Percentiles rank a stretch among this genome's conserved stretches.
These are phyloP conservation scores for Atlantisia rogersi DNA, from an alignment of 2,113 vertebrate genomes.

Conservation along the genomic window DNA sequence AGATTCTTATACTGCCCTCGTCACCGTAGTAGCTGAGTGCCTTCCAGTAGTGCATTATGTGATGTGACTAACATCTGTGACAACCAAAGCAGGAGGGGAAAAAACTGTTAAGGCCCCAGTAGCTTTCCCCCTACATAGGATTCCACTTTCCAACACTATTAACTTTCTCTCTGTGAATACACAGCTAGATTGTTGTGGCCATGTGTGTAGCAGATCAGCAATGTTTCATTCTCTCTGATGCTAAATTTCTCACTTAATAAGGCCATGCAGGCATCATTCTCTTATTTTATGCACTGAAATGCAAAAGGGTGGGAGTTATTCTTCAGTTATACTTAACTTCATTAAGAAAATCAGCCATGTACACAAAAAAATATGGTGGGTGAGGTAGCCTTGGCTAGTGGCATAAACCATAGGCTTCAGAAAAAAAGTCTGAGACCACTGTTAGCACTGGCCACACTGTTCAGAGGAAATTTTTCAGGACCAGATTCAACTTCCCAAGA, in stretches of 20 bases:
- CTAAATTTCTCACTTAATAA: not conserved
- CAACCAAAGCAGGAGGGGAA: conserved; percentile 27
- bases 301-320: not conserved
- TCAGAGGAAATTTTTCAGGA: conserved; percentile 12
- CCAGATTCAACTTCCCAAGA: not conserved
- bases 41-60: conserved; percentile 12
- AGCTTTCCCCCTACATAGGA: not conserved
- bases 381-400: not conserved
- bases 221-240: not conserved
- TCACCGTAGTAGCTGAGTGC: not conserved
- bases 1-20: not conserved
- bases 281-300: not conserved
- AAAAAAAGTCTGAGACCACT: not conserved
- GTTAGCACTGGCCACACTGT: not conserved
- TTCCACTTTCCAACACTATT: conserved; percentile 21
- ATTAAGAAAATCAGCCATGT: not conserved
- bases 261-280: not conserved
- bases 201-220: not conserved
- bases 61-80: conserved; percentile 47
- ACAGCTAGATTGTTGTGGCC: not conserved
- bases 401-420: not conserved
- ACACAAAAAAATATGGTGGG: not conserved
- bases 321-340: not conserved
- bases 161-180: conserved; percentile 32
- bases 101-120: not conserved